Conservation (phyloP, 2,888 invertebrate genomes). For the Tenthredo scrophulariae region DNA sequence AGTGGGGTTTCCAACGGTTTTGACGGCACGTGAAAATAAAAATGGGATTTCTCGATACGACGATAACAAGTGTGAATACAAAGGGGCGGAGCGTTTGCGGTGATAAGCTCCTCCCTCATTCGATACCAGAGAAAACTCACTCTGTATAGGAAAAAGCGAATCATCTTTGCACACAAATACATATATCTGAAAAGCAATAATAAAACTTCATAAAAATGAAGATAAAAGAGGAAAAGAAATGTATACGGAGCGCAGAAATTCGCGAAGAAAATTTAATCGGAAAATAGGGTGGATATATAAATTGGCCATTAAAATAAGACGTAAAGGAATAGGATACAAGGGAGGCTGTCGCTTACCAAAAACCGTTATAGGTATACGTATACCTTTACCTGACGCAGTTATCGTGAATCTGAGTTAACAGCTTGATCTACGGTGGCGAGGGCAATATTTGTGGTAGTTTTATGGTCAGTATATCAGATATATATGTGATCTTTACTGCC, state of each 20-base stretch:
- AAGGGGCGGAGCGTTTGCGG: too few relatives aligned
- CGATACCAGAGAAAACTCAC: too few relatives aligned
- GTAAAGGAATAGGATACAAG: not conserved
- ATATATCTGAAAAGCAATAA: not conserved
- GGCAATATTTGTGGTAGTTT: constrained; percentile 41
- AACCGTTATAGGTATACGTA: not conserved
- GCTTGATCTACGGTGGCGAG: constrained; percentile 10
- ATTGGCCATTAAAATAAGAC: constrained; percentile 30
- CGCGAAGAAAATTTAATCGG: constrained; percentile 12
- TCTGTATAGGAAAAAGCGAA: not conserved
- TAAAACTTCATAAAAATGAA: not conserved
- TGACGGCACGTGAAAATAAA: too few relatives aligned
- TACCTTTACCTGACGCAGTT: constrained; percentile 30
- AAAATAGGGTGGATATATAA: constrained; percentile 29
- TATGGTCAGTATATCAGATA: constrained; percentile 36
- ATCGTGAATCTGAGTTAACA: constrained; percentile 48
- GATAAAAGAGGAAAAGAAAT: not conserved
- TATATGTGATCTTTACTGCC: not conserved
- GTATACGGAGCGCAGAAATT: not conserved
- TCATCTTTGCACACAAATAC: not conserved
- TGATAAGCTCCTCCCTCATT: too few relatives aligned
- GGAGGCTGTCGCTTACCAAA: constrained; percentile 7
- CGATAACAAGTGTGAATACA: too few relatives aligned
- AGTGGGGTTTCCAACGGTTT: too few relatives aligned
- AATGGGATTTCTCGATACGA: too few relatives aligned